Conservation (phyloP, 2,797 vertebrate genomes). For the Danio kyathit region DNA sequence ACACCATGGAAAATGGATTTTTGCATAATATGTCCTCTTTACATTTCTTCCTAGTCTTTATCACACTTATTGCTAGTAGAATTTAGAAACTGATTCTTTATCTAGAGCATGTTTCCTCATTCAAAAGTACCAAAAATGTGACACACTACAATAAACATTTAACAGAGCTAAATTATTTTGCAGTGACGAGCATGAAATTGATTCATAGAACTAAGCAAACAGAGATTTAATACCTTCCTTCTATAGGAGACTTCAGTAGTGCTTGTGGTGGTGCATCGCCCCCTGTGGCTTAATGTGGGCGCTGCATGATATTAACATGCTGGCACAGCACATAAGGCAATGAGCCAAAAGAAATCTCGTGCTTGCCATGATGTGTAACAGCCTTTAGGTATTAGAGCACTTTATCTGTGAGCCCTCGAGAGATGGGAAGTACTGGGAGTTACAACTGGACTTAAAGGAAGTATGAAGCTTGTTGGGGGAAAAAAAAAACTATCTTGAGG, state of each 20-base stretch:
- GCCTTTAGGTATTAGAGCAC: constrained; percentile 32
- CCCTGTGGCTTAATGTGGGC: constrained; percentile 11
- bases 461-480: background rate
- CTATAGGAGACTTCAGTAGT: background rate
- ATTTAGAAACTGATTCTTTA: background rate
- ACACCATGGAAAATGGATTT: too few relatives aligned
- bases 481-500: constrained; percentile 51
- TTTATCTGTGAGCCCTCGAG: constrained; percentile 28
- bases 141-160: background rate
- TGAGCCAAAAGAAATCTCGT: constrained; percentile 26
- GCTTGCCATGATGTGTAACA: constrained; percentile 29
- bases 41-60: too few relatives aligned
- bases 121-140: background rate
- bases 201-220: background rate
- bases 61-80: background rate
- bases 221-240: background rate
- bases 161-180: background rate
- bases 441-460: constrained; percentile 5
- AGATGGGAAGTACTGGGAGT: constrained; percentile 20
- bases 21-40: too few relatives aligned
- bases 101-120: background rate
- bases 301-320: constrained; percentile 11
- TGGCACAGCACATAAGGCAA: constrained; percentile 18
- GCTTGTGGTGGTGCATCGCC: constrained; percentile 4
- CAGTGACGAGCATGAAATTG: background rate